These are phyloP conservation scores for Anas bahamensis DNA, from an alignment of 2,797 vertebrate species.

Conservation along the genomic window DNA sequence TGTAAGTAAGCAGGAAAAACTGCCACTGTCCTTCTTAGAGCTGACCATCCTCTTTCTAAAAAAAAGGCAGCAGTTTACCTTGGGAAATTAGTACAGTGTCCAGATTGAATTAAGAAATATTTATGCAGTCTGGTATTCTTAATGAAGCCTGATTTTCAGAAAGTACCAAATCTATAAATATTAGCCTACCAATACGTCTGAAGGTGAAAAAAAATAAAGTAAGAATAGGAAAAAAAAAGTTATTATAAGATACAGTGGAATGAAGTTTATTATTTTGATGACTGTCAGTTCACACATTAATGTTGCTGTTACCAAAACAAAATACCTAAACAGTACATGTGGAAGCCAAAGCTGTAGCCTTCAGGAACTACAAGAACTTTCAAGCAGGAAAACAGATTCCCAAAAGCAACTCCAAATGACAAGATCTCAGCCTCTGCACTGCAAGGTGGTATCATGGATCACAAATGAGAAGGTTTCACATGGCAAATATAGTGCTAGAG, in stretches of 20 bases:
- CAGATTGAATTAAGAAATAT: background rate
- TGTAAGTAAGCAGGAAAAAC: background rate
- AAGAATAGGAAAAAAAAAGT: too few relatives aligned
- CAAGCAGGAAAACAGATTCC: background rate
- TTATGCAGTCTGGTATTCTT: background rate
- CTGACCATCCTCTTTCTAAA: background rate
- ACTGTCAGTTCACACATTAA: background rate
- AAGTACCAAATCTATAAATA: background rate
- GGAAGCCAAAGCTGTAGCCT: background rate
- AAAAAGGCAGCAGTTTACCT: background rate
- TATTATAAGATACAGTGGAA: background rate
- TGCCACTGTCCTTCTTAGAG: background rate
- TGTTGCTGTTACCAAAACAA: background rate
- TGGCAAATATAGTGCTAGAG: background rate
- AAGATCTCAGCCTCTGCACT: background rate
- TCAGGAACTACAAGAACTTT: background rate
- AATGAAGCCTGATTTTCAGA: background rate
- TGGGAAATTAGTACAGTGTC: background rate
- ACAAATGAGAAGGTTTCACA: background rate
- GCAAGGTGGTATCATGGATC: background rate
- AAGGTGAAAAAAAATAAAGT: background rate
- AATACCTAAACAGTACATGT: background rate
- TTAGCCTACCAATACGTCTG: background rate
- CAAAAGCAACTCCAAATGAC: background rate
- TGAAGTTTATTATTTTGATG: background rate